Percentiles rank a stretch among this genome's conserved stretches.
phyloP scores from a whole-genome alignment of 2,888 invertebrate genomes.

The Himalopsyche anomala region DNA sequence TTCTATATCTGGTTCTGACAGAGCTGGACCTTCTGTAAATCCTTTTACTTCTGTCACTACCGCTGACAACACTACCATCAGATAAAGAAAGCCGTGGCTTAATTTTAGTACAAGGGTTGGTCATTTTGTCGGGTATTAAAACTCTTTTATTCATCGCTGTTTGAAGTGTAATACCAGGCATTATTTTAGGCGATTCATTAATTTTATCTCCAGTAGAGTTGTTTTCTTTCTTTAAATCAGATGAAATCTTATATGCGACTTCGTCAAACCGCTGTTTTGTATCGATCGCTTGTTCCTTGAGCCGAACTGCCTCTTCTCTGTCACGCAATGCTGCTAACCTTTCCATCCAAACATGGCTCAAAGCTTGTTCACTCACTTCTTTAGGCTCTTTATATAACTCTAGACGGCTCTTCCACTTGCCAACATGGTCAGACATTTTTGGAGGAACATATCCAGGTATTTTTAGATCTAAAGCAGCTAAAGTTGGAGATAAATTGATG shows the following conservation, averaged over 20 bases:
- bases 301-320: conserved; percentile 75
- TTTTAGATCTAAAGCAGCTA: conserved; percentile 74
- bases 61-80: conserved; percentile 56
- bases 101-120: not conserved
- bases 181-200: conserved; percentile 69
- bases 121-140: conserved; percentile 45
- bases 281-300: conserved; percentile 74
- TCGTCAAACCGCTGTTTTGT: conserved; percentile 74
- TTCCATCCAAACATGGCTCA: conserved; percentile 78
- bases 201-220: conserved; percentile 62
- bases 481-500: conserved; percentile 71
- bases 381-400: conserved; percentile 72
- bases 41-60: conserved; percentile 67
- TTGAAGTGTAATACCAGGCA: conserved; percentile 63
- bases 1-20: conserved; percentile 68
- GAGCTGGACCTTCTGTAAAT: conserved; percentile 70
- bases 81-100: conserved; percentile 51
- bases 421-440: conserved; percentile 71
- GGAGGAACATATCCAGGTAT: conserved; percentile 74
- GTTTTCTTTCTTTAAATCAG: conserved; percentile 41
- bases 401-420: conserved; percentile 67
- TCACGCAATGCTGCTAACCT: conserved; percentile 75
- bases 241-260: conserved; percentile 70
- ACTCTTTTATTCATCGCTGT: conserved; percentile 61
- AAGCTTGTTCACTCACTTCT: conserved; percentile 76